Evolutionary conservation across 2,797 vertebrate genomes (phyloP), one percentile per base, ranked within the genome.

Genomic region (Ciconia nigra): DNA sequence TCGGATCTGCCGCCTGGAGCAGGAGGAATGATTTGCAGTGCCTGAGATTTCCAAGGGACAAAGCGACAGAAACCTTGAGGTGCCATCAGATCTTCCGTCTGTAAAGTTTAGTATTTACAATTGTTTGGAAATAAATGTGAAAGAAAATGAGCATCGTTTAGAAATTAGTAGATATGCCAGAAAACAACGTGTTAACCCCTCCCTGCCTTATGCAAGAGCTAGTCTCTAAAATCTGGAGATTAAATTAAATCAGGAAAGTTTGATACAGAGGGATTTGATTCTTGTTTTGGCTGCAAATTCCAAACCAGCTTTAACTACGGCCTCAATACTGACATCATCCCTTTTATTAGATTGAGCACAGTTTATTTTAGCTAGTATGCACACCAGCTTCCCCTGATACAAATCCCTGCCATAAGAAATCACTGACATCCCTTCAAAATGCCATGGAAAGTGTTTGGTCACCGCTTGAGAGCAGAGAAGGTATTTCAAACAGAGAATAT

Each of bases 291-390:
- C 87, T 88, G 72, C 39, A 83, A 69, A 96, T 88, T 91, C 88
- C 63, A 87, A 82, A 31, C 52, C 69, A 76, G 29, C 84, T 87
- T 87, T 81, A 78, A 80, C 21, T 83, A 15, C n/a, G 51, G 80
- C 59, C 65, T 94, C 79, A 76, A 4, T 81, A 77, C 42, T 59
- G 81, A 69, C 62, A 62, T 69, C n/a, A 22, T 84, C 69, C 41
- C 21, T 93, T 88, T 82, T 82, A 89, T 42, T 77, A 5, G 7
- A 66, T 12, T 46, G 86, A 97, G 84, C 89, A 93, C 79, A 97
- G 39, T 96, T 97, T 90, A 85, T 95, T 97, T 98, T 92, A 96
- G 96, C 87, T 90, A 57, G 70, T 81, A 90, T 85, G 87, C 80
- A 83, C 70, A 91, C 65, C 96, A 93, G 81, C 94, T 97, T 97